A percentile compares a stretch with the other conserved stretches of the same genome.
Evolutionary conservation across 2,113 vertebrate species (phyloP).

Genomic region (Morone chrysops): DNA sequence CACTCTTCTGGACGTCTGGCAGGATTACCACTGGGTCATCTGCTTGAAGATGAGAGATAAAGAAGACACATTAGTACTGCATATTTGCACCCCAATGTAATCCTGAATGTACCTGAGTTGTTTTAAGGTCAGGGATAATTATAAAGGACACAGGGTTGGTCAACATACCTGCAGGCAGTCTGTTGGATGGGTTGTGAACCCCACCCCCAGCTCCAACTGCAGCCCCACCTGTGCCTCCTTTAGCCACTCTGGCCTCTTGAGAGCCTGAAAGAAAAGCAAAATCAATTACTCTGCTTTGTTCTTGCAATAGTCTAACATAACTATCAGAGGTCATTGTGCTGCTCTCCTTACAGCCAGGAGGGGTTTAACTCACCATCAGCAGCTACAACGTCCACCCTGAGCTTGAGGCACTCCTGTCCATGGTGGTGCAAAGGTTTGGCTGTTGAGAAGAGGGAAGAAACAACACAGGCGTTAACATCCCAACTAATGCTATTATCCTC

Average conservation of each 20-base stretch:
- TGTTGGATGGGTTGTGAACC: constrained; percentile 83
- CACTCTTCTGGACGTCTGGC: constrained; percentile 87
- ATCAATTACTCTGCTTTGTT: constrained; percentile 18
- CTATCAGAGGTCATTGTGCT: constrained; percentile 6
- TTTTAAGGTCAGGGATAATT: constrained; percentile 53
- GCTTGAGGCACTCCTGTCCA: constrained; percentile 88
- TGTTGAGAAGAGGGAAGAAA: constrained; percentile 70
- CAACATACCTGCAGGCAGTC: constrained; percentile 83
- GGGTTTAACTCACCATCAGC: constrained; percentile 86
- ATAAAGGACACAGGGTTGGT: constrained; percentile 30
- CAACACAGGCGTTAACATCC: constrained; percentile 73
- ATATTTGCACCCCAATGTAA: constrained; percentile 4
- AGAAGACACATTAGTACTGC: constrained; percentile 34
- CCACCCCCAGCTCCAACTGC: constrained; percentile 67
- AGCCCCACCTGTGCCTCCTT: constrained; percentile 70
- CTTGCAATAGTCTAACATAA: neutral
- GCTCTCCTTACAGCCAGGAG: neutral
- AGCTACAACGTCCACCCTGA: constrained; percentile 88
- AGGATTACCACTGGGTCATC: constrained; percentile 86
- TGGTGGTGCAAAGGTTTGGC: constrained; percentile 92
- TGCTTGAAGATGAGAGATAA: constrained; percentile 71
- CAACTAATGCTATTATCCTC: constrained; percentile 75
- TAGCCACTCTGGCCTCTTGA: constrained; percentile 81
- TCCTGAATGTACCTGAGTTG: constrained; percentile 18
- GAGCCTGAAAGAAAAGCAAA: constrained; percentile 75